These are phyloP conservation scores for Eupithecia tripunctaria DNA, from an alignment of 2,888 invertebrate genomes.

Conservation along the genomic window DNA sequence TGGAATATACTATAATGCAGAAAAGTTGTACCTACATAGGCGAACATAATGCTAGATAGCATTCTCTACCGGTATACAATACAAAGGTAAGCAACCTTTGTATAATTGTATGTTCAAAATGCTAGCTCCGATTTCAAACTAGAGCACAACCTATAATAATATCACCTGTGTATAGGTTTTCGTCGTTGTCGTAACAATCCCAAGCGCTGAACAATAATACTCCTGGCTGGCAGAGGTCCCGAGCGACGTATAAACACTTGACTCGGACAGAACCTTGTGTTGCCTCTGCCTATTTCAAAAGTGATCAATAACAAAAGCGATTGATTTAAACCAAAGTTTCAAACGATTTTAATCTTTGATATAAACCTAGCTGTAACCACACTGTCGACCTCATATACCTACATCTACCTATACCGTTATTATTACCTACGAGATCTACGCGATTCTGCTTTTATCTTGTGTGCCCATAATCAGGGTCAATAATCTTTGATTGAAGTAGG, in stretches of 20 bases:
- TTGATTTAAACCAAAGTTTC: not conserved
- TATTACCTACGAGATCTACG: too few relatives aligned
- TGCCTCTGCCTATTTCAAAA: slow-evolving; percentile 28
- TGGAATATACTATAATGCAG: too few relatives aligned
- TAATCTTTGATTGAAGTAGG: slow-evolving; percentile 12
- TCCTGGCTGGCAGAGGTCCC: too few relatives aligned
- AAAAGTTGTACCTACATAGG: too few relatives aligned
- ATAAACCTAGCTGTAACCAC: slow-evolving; percentile 15
- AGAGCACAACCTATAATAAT: slow-evolving; percentile 34
- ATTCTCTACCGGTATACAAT: too few relatives aligned
- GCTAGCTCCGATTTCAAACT: slow-evolving; percentile 38
- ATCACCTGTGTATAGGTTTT: slow-evolving; percentile 23
- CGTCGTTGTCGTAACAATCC: slow-evolving; percentile 39
- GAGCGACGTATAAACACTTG: slow-evolving; percentile 34
- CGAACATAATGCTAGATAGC: too few relatives aligned
- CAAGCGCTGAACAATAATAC: too few relatives aligned
- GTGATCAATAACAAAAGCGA: too few relatives aligned
- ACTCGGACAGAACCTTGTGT: slow-evolving; percentile 13
- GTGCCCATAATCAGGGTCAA: slow-evolving; percentile 19
- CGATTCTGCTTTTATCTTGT: not conserved
- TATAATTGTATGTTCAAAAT: too few relatives aligned
- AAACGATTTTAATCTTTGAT: not conserved
- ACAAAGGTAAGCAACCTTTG: too few relatives aligned
- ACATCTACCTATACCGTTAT: not conserved
- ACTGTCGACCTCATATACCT: slow-evolving; percentile 1